phyloP scores from a whole-genome alignment of 2,797 vertebrate genomes.

The Glyptemys insculpta region DNA sequence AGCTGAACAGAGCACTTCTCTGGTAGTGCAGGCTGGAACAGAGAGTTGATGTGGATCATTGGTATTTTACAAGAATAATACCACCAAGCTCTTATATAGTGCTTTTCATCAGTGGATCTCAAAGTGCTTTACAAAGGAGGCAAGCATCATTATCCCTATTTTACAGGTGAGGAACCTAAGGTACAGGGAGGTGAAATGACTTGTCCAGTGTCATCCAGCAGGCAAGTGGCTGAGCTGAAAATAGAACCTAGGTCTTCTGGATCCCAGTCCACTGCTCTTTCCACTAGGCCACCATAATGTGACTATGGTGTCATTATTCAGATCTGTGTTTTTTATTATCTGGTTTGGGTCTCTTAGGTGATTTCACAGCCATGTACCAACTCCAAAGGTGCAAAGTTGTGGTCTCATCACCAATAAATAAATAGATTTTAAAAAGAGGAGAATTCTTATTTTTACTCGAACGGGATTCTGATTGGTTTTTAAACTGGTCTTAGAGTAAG shows the following conservation, averaged over 20 bases:
- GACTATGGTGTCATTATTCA: neutral
- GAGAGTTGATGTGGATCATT: neutral
- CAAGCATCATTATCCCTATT: neutral
- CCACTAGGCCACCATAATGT: neutral
- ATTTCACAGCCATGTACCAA: neutral
- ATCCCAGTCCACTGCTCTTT: neutral
- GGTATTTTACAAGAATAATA: neutral
- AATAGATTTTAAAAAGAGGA: neutral
- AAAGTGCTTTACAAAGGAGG: neutral
- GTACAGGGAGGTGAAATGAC: neutral
- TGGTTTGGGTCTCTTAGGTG: neutral
- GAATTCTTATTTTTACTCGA: neutral
- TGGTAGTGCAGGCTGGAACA: no score
- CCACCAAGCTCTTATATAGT: no score
- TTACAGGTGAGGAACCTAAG: neutral
- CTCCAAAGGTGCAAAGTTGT: neutral
- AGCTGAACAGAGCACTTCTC: neutral
- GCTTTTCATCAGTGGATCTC: no score
- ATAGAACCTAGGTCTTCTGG: neutral
- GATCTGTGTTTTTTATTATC: neutral
- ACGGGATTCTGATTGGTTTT: neutral
- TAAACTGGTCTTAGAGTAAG: neutral
- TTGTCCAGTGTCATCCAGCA: neutral
- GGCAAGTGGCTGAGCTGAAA: neutral
- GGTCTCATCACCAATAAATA: neutral